phyloP scores from a whole-genome alignment of 2,113 vertebrate species.

The Chunga burmeisteri region DNA sequence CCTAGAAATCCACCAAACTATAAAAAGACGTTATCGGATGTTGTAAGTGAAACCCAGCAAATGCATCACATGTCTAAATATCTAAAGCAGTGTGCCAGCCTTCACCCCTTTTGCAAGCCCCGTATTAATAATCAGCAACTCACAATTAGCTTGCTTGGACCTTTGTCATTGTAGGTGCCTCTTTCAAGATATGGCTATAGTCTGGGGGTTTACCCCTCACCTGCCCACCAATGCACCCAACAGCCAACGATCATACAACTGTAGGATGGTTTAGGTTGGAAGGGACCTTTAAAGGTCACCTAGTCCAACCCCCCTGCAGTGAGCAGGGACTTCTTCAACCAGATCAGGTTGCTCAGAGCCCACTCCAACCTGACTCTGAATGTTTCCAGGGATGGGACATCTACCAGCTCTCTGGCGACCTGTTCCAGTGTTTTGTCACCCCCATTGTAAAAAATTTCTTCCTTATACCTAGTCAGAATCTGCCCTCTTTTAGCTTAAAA shows the following conservation, averaged over 20 bases:
- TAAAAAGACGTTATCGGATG: neutral
- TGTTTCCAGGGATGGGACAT: neutral
- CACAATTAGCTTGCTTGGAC: neutral
- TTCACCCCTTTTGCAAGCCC: neutral
- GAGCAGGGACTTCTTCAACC: neutral
- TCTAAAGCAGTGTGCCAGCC: neutral
- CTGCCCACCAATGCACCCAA: neutral
- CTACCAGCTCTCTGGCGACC: neutral
- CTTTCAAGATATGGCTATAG: neutral
- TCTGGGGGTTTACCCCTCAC: neutral
- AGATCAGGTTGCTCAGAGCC: neutral
- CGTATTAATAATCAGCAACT: neutral
- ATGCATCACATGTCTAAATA: neutral
- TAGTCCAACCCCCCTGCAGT: neutral
- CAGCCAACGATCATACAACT: fast-evolving
- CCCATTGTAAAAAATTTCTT: fast-evolving
- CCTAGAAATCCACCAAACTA: neutral
- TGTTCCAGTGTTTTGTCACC: neutral
- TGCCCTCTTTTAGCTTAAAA: neutral
- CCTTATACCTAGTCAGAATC: neutral
- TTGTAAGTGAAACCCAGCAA: neutral
- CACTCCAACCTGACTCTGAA: fast-evolving
- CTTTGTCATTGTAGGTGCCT: neutral
- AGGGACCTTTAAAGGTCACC: neutral
- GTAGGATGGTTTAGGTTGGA: neutral